Evolutionary conservation across 2,113 vertebrate genomes (phyloP).

Genomic region (Ondatra zibethicus): DNA sequence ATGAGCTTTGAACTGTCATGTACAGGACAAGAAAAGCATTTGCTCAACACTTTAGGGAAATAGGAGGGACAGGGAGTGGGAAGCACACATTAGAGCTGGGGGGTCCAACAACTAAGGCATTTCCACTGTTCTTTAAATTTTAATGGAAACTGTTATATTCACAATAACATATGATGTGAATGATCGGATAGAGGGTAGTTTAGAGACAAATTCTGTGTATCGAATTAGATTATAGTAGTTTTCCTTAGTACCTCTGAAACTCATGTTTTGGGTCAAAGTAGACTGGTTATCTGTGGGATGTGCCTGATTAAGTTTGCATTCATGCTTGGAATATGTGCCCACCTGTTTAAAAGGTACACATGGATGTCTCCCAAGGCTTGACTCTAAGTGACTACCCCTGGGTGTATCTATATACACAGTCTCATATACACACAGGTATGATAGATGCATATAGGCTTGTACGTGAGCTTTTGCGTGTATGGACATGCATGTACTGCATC

Average conservation of each 20-base stretch:
- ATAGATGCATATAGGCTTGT: neutral
- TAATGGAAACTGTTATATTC: neutral
- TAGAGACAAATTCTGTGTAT: neutral
- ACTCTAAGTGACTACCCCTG: rapidly evolving
- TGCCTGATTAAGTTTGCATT: neutral
- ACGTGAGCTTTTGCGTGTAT: neutral
- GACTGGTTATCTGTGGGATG: neutral
- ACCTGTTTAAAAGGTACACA: neutral
- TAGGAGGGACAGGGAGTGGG: neutral
- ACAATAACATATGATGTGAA: neutral
- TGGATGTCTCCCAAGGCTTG: too few relatives aligned
- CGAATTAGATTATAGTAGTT: neutral
- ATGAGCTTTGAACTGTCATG: neutral
- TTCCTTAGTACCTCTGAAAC: neutral
- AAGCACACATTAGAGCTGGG: neutral
- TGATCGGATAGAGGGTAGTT: neutral
- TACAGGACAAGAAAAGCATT: neutral
- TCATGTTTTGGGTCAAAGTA: neutral
- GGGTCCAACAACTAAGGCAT: neutral
- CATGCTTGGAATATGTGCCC: rapidly evolving
- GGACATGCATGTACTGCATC: too few relatives aligned
- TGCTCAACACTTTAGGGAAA: neutral
- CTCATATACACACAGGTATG: neutral
- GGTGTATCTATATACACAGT: rapidly evolving
- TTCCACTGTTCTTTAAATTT: neutral